Base-by-base conservation (phyloP, 2,797 vertebrate species). In the Molossus molossus region DNA sequence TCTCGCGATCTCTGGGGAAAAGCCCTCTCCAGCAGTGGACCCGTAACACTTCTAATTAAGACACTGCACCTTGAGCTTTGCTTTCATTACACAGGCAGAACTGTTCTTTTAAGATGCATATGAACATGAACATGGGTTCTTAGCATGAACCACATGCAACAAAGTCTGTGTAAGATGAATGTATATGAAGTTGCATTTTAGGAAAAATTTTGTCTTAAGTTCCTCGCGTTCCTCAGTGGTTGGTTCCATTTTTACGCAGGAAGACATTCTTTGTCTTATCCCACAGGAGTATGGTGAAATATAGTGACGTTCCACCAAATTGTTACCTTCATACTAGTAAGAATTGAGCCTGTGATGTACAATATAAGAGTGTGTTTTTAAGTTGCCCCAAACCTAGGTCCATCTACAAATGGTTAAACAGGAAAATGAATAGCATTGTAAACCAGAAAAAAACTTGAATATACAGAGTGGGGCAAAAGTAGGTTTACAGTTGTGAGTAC, bases 1-100 rank as follows among this genome's bases (percentile, higher is more conserved):
- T 88, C 95, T 95, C 88, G 69, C 88, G 90, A 94, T 95, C 95
- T 95, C 94, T 73, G 45, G 64, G 81, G 91, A 37, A 94, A 96
- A 92, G 27, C 25, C 57, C 83, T 96, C 84, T 95, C 72, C 72
- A 95, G 82, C 53, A 94, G 48, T 62, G 29, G 53, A 65, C 80
- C 21, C 40, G 37, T 91, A 91, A 87, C 58, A 94, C 77, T 82
- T 90, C 33, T 90, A 96, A 94, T 96, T 93, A 96, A 95, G 73
- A 95, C 45, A 62, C 14, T 29, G 27, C 50, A 55, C 76, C 91
- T 87, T 25, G 76, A 85, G 58, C 5, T 40, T 87, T 88, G 72
- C 37, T 95, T 87, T 91, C 85, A 67, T 87, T 92, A 5, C 96
- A 79, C 23, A 83, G 23, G 50, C 17, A 62, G 79, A 77, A 55